Evolutionary conservation across 2,113 vertebrate genomes (phyloP).

Genomic region (Grus americana): DNA sequence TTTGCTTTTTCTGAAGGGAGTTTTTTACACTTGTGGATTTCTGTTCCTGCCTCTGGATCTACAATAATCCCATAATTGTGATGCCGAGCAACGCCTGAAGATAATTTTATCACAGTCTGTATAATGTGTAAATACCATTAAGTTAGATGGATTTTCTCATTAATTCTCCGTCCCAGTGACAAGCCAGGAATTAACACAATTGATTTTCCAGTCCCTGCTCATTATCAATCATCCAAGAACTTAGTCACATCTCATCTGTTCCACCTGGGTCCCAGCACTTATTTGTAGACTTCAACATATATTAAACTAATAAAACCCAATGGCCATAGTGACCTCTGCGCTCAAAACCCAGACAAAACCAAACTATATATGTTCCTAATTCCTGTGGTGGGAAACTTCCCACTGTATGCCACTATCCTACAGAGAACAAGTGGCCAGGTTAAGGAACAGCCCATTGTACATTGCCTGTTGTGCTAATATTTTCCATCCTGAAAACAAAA

Average conservation of each 20-base stretch:
- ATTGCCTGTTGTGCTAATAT: neutral
- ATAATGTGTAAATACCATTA: conserved; percentile 80
- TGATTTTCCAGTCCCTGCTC: conserved; percentile 77
- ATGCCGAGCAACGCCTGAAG: conserved; percentile 60
- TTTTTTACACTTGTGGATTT: conserved; percentile 13
- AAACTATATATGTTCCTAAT: neutral
- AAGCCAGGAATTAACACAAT: conserved; percentile 81
- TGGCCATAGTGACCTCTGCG: neutral
- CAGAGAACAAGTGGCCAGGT: neutral
- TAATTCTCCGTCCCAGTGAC: conserved; percentile 77
- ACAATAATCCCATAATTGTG: conserved; percentile 43
- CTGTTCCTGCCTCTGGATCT: neutral
- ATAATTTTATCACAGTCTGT: conserved; percentile 76
- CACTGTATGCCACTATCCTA: neutral
- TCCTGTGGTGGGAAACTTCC: neutral
- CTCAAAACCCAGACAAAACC: neutral
- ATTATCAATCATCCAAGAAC: conserved; percentile 80
- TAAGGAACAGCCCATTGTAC: neutral
- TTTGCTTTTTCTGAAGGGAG: neutral
- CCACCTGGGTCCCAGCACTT: conserved; percentile 68
- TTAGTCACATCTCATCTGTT: conserved; percentile 75
- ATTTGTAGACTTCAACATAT: conserved; percentile 51
- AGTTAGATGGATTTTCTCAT: conserved; percentile 78
- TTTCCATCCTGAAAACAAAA: neutral
- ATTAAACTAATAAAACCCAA: conserved; percentile 71